Evolutionary conservation across 2,113 vertebrate species (phyloP).

Genomic region (Sitta europaea): DNA sequence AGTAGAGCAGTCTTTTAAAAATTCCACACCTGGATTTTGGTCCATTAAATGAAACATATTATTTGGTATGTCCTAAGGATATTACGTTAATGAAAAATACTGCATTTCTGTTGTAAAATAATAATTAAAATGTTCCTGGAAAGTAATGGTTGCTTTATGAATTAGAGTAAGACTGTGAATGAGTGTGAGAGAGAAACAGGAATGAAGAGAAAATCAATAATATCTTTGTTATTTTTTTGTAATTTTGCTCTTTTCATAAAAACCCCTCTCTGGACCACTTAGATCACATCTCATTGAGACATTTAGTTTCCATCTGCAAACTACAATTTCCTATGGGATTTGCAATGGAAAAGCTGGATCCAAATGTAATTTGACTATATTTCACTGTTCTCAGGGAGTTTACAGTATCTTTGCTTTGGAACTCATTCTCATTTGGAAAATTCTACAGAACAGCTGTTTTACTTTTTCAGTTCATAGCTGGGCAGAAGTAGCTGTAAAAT

Average conservation of each 20-base stretch:
- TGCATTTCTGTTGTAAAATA: neutral
- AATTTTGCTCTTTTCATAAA: neutral
- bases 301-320: neutral
- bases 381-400: neutral
- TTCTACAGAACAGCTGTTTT: neutral
- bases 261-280: neutral
- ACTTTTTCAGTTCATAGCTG: neutral
- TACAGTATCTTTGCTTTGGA: neutral
- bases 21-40: neutral
- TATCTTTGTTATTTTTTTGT: neutral
- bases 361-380: neutral
- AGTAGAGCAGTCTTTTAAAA: neutral
- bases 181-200: neutral
- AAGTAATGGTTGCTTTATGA: neutral
- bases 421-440: neutral
- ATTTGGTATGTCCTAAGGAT: neutral
- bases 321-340: neutral
- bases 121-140: neutral
- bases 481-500: neutral
- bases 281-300: neutral
- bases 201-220: neutral
- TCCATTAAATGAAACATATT: neutral
- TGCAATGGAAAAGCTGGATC: neutral
- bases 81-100: neutral
- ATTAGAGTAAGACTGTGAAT: neutral